phyloP scores from a whole-genome alignment of 2,797 vertebrate genomes.

The Pipistrellus pipistrellus region DNA sequence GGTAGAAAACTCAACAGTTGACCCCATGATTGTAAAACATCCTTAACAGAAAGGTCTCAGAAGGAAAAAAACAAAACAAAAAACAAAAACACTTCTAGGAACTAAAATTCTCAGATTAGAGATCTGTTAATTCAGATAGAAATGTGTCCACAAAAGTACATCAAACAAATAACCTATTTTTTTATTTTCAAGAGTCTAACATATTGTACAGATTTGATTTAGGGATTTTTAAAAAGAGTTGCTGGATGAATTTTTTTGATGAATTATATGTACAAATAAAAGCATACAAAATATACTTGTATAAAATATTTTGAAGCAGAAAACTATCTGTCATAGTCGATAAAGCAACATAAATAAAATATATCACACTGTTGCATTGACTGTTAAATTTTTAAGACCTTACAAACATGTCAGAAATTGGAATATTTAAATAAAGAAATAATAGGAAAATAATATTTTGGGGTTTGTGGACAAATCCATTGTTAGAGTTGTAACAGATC shows the following conservation, averaged over 20 bases:
- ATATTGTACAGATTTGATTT: background rate
- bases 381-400: slow-evolving; percentile 42
- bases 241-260: slow-evolving; percentile 35
- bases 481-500: background rate
- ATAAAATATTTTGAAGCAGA: slow-evolving; percentile 31
- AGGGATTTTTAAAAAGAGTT: slow-evolving; percentile 8
- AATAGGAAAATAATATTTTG: background rate
- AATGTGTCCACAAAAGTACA: background rate
- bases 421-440: slow-evolving; percentile 15
- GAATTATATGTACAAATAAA: slow-evolving; percentile 4
- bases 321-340: background rate
- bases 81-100: background rate
- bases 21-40: background rate
- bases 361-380: background rate
- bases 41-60: background rate
- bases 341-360: background rate
- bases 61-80: background rate
- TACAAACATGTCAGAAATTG: background rate
- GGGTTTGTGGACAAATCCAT: background rate
- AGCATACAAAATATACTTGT: background rate
- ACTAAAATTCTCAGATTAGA: slow-evolving; percentile 27
- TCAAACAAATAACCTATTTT: background rate
- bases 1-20: background rate
- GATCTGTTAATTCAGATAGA: background rate
- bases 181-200: slow-evolving; percentile 24